Conservation (phyloP, 2,797 vertebrate genomes). For the Iguana delicatissima region DNA sequence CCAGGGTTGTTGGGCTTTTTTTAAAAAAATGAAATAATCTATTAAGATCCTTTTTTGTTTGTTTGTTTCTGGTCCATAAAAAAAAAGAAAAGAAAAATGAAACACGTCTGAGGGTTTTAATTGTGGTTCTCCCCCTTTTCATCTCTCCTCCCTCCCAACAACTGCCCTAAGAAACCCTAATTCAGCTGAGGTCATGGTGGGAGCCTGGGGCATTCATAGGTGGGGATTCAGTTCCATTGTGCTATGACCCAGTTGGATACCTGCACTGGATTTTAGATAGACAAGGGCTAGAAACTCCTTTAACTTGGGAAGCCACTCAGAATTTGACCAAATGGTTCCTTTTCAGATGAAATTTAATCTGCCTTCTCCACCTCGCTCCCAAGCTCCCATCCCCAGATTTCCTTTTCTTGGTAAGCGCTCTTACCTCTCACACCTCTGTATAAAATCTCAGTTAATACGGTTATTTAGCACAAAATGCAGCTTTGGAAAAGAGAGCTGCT, state of each 20-base stretch:
- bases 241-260: slow-evolving; percentile 47
- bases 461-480: slow-evolving; percentile 83
- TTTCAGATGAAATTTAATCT: slow-evolving; percentile 61
- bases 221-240: slow-evolving; percentile 66
- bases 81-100: slow-evolving; percentile 1
- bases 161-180: slow-evolving; percentile 12
- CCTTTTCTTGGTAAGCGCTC: slow-evolving; percentile 77
- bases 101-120: slow-evolving; percentile 49
- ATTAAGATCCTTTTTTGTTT: not conserved
- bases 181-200: slow-evolving; percentile 53
- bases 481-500: slow-evolving; percentile 75
- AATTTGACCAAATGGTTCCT: slow-evolving; percentile 73
- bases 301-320: slow-evolving; percentile 67
- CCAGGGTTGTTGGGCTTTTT: slow-evolving; percentile 12
- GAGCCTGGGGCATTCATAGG: slow-evolving; percentile 53
- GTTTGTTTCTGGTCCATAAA: slow-evolving; percentile 30
- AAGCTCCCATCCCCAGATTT: not conserved
- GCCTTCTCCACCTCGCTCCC: slow-evolving; percentile 48
- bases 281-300: slow-evolving; percentile 78
- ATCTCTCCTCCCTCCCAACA: not conserved
- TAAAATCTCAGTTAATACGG: slow-evolving; percentile 77
- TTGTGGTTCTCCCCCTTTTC: not conserved
- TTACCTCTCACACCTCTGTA: slow-evolving; percentile 74
- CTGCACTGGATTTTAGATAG: slow-evolving; percentile 72
- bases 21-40: slow-evolving; percentile 44